phyloP scores from a whole-genome alignment of 2,888 invertebrate genomes.

The Mythimna albipuncta region DNA sequence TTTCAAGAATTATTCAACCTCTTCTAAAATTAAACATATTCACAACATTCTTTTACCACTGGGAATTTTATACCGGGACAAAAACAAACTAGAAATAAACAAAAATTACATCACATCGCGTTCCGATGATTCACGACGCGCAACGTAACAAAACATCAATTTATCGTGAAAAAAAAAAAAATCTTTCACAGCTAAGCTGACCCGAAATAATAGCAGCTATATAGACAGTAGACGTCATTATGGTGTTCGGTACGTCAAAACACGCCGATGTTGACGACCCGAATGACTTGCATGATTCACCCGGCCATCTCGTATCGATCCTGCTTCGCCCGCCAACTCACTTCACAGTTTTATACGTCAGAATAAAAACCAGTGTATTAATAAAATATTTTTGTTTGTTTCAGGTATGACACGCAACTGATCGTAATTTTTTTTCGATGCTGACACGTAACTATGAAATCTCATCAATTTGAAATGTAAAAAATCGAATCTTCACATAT shows the following conservation, averaged over 20 bases:
- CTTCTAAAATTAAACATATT: slow-evolving; percentile 18
- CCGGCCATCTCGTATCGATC: slow-evolving; percentile 80
- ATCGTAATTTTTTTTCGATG: slow-evolving; percentile 29
- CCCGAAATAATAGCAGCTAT: slow-evolving; percentile 69
- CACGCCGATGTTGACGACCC: slow-evolving; percentile 83
- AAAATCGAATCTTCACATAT: slow-evolving; percentile 13
- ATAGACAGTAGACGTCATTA: slow-evolving; percentile 74
- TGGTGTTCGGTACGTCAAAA: slow-evolving; percentile 79
- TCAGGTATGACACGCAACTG: slow-evolving; percentile 74
- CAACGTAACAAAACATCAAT: slow-evolving; percentile 62
- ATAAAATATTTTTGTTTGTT: slow-evolving; percentile 73
- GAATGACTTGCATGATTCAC: slow-evolving; percentile 84
- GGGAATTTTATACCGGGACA: slow-evolving; percentile 34
- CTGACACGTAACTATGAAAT: slow-evolving; percentile 33
- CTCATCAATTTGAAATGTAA: slow-evolving; percentile 3
- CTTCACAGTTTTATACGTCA: slow-evolving; percentile 57
- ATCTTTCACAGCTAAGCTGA: slow-evolving; percentile 55
- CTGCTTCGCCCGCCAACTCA: slow-evolving; percentile 68
- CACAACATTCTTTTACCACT: slow-evolving; percentile 13
- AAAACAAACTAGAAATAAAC: slow-evolving; percentile 54
- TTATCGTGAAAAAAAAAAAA: slow-evolving; percentile 59
- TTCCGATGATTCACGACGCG: slow-evolving; percentile 58
- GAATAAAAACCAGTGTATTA: slow-evolving; percentile 55
- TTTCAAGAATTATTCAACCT: slow-evolving; percentile 4
- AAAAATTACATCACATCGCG: slow-evolving; percentile 53